These are phyloP conservation scores for Papilio helenus DNA, from an alignment of 1,140 invertebrate genomes.

Conservation along the genomic window DNA sequence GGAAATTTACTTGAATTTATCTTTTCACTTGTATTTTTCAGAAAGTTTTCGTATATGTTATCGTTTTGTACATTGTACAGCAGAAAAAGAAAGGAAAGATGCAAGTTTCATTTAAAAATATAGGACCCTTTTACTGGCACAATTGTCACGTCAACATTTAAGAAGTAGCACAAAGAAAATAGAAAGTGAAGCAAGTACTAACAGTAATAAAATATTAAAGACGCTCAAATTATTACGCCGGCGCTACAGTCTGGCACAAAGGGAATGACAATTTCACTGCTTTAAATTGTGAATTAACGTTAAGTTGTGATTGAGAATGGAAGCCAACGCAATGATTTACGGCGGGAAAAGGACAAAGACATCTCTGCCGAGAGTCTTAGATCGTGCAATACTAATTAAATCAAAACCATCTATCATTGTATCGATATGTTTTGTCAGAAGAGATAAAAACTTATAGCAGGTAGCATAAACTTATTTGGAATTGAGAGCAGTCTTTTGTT, in stretches of 20 bases:
- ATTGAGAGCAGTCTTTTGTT: no score
- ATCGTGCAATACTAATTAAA: slow-evolving; percentile 51
- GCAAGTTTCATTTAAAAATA: not conserved
- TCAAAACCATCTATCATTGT: slow-evolving; percentile 45
- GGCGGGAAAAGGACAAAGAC: slow-evolving; percentile 59
- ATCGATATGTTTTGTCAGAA: not conserved
- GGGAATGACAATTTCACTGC: slow-evolving; percentile 36
- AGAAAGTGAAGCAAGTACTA: slow-evolving; percentile 22
- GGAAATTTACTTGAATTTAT: slow-evolving; percentile 33
- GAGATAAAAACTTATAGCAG: no score
- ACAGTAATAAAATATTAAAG: slow-evolving; percentile 36
- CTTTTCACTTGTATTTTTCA: slow-evolving; percentile 28
- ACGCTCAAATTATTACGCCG: slow-evolving; percentile 32
- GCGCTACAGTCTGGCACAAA: slow-evolving; percentile 1
- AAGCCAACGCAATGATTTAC: slow-evolving; percentile 64
- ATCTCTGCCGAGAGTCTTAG: slow-evolving; percentile 61
- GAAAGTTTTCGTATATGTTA: not conserved
- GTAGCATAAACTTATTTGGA: no score
- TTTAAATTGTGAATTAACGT: slow-evolving; percentile 54
- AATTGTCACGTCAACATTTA: not conserved
- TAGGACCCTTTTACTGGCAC: not conserved
- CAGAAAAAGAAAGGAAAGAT: not conserved
- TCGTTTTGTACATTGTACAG: not conserved
- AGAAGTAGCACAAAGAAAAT: slow-evolving; percentile 14
- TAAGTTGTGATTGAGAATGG: slow-evolving; percentile 62